phyloP scores from a whole-genome alignment of 1,140 invertebrate genomes.

The Apis florea region DNA sequence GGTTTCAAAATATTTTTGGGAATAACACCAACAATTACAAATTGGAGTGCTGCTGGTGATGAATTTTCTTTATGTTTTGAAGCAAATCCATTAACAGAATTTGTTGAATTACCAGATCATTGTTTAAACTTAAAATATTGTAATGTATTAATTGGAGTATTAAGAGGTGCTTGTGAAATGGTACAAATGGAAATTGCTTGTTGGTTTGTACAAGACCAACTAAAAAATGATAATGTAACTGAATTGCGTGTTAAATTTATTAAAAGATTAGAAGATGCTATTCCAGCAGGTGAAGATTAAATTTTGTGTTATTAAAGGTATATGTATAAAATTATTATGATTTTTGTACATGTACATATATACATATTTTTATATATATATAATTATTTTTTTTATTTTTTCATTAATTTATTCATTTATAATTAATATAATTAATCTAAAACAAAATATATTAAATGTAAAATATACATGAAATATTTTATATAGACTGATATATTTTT shows the following conservation, averaged over 20 bases:
- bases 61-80: slow-evolving; percentile 98
- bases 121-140: slow-evolving; percentile 94
- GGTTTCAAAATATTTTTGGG: slow-evolving; percentile 95
- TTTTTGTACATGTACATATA: not conserved
- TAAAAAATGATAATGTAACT: slow-evolving; percentile 96
- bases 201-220: slow-evolving; percentile 94
- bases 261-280: slow-evolving; percentile 96
- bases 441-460: too few species aligned
- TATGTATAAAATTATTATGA: not conserved
- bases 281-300: slow-evolving; percentile 98
- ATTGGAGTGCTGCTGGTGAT: slow-evolving; percentile 96
- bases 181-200: slow-evolving; percentile 91
- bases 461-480: not conserved
- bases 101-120: slow-evolving; percentile 97
- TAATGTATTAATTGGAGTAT: slow-evolving; percentile 95
- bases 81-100: slow-evolving; percentile 97
- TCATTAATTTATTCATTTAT: not conserved
- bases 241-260: slow-evolving; percentile 98
- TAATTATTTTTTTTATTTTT: not conserved
- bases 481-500: not conserved
- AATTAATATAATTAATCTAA: not conserved
- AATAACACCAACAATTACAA: slow-evolving; percentile 93
- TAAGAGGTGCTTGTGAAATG: slow-evolving; percentile 98
- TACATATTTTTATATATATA: not conserved
- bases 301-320: slow-evolving; percentile 21